Conservation (phyloP, 2,888 invertebrate species). For the Metalampra italica region DNA sequence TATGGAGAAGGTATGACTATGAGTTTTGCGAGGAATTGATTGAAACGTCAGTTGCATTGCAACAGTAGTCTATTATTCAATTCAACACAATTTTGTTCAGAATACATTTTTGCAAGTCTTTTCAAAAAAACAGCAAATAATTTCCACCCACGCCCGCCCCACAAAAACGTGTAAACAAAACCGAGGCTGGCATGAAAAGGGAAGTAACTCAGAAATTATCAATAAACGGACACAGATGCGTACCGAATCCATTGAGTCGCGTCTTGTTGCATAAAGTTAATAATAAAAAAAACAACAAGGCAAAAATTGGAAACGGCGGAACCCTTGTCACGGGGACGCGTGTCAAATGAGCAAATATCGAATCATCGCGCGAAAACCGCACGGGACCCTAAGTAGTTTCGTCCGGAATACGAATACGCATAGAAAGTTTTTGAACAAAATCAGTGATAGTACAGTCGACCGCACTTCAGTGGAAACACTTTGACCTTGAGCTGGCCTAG, state of each 20-base stretch:
- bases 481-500: no score
- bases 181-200: slow-evolving; percentile 21
- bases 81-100: slow-evolving; percentile 14
- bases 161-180: slow-evolving; percentile 16
- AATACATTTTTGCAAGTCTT: slow-evolving; percentile 10
- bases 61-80: slow-evolving; percentile 8
- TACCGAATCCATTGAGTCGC: slow-evolving; percentile 47
- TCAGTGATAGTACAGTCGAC: no score
- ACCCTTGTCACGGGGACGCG: slow-evolving; percentile 45
- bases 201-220: slow-evolving; percentile 28
- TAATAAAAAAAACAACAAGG: slow-evolving; percentile 45
- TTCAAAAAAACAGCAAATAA: not conserved
- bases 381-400: slow-evolving; percentile 9
- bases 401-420: no score
- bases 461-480: no score
- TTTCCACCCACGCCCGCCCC: not conserved
- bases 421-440: no score
- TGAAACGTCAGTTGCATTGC: slow-evolving; percentile 51
- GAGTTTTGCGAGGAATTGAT: slow-evolving; percentile 41
- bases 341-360: slow-evolving; percentile 47
- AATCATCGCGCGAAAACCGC: slow-evolving; percentile 23
- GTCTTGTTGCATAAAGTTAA: slow-evolving; percentile 47
- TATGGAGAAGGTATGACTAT: slow-evolving; percentile 57
- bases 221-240: slow-evolving; percentile 58
- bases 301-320: slow-evolving; percentile 50